Conservation (phyloP, 1,140 invertebrate genomes). For the Drosophila kepulauana region DNA sequence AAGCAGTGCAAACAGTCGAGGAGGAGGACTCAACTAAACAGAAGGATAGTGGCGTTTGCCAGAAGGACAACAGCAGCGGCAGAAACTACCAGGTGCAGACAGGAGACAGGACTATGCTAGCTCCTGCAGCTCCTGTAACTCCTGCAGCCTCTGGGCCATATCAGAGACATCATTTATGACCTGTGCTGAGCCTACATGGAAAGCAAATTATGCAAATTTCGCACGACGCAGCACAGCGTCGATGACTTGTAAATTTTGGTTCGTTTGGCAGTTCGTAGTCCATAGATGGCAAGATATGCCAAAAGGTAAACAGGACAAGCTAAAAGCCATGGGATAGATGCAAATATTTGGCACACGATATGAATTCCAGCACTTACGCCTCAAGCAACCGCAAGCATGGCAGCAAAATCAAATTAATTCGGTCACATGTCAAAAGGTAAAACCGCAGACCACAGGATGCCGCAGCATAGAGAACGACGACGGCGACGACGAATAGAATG, state of each 20-base stretch:
- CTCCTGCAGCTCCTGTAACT: background rate
- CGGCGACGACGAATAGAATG: slow-evolving; percentile 20
- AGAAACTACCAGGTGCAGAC: slow-evolving; percentile 6
- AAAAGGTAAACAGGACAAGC: slow-evolving; percentile 43
- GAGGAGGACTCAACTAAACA: slow-evolving; percentile 36
- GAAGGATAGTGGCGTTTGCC: slow-evolving; percentile 17
- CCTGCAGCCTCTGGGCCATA: slow-evolving; percentile 27
- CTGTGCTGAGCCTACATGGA: slow-evolving; percentile 57
- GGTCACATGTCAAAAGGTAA: slow-evolving; percentile 74
- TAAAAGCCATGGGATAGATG: slow-evolving; percentile 16
- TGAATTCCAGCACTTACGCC: slow-evolving; percentile 33
- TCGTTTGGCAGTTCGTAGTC: background rate
- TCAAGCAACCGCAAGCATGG: slow-evolving; percentile 31
- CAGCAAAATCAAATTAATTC: slow-evolving; percentile 55
- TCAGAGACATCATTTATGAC: slow-evolving; percentile 67
- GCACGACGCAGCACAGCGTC: slow-evolving; percentile 60
- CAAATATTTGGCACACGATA: slow-evolving; percentile 65
- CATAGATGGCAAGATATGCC: slow-evolving; percentile 65
- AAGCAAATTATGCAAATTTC: slow-evolving; percentile 81
- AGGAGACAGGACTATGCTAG: background rate
- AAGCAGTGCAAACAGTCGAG: slow-evolving; percentile 70
- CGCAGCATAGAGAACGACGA: background rate
- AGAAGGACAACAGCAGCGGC: background rate
- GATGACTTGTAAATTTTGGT: slow-evolving; percentile 80
- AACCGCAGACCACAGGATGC: slow-evolving; percentile 51